These are phyloP conservation scores for Noctua comes DNA, from an alignment of 2,888 invertebrate species.

Conservation along the genomic window DNA sequence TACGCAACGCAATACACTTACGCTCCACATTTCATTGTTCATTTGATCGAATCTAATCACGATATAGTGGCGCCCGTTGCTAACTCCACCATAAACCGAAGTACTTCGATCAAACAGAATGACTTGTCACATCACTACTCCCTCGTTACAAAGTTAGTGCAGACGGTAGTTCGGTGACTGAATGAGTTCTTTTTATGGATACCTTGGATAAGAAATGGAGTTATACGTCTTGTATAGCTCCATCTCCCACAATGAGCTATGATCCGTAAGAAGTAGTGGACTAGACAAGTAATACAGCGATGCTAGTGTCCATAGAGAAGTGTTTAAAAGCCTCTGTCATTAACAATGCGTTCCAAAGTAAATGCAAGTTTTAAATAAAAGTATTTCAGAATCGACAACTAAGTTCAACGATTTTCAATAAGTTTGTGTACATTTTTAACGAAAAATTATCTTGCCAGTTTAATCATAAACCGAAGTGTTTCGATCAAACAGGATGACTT, in stretches of 20 bases:
- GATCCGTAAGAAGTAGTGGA: background rate
- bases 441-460: background rate
- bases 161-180: conserved; percentile 4
- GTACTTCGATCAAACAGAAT: conserved; percentile 40
- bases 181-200: conserved; percentile 21
- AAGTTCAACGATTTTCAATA: background rate
- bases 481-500: background rate
- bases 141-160: conserved; percentile 19
- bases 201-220: background rate
- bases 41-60: conserved; percentile 26
- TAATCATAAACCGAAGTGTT: background rate
- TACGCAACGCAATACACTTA: background rate
- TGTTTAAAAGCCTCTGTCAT: background rate
- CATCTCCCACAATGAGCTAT: background rate
- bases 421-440: too few species aligned
- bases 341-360: background rate
- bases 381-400: background rate
- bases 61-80: conserved; percentile 28
- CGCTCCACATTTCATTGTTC: conserved; percentile 21
- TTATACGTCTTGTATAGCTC: background rate
- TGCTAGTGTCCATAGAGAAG: too few species aligned
- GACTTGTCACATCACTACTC: conserved; percentile 20
- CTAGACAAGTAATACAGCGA: too few species aligned
- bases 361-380: too few species aligned
- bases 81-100: conserved; percentile 20